Evolutionary conservation across 1,140 invertebrate species (phyloP), one percentile per base, ranked within the genome.

Genomic region (Eumeta japonica): DNA sequence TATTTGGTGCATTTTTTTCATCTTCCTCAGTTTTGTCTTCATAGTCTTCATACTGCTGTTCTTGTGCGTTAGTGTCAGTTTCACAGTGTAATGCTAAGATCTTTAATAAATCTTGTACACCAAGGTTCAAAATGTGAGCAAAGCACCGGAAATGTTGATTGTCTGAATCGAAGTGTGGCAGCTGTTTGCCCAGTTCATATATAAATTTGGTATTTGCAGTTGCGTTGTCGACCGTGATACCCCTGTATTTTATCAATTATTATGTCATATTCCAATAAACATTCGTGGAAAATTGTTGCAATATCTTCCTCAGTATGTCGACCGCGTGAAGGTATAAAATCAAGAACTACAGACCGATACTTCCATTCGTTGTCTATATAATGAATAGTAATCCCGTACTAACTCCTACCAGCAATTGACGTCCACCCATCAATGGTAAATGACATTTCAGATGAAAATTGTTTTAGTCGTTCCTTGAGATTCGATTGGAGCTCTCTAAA

Each of bases 401-500:
- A 58, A 38, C 45, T 49, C 36, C 43, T 46, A 48, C 45, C 37
- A 41, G 46, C 46, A 37, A 50, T 46, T 30, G 50, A 56, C 36
- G 54, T 56, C 55, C 51, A 64, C 33, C 47, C 55, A 55, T 64
- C 57, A 45, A 60, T 50, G 19, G 58, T 58, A 50, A 62, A 60
- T n/a, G 54, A 58, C 28, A 60, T 54, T 50, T 56, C 58, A 31
- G 49, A 64, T 45, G 41, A 41, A 31, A 42, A 46, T 46, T 55
- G 40, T 48, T 51, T 35, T 39, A 47, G n/a, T 46, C 37, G 40
- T 49, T 45, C 29, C 42, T 50, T 55, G 30, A 55, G 35, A 46
- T 43, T 41, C 36, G 37, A 37, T 46, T 56, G 43, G 28, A 58
- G 41, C 29, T 47, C 33, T 50, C 41, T 27, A 52, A 48, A 52